Base-by-base conservation (phyloP, 2,888 invertebrate species). In the Chloroclystis v-ata region DNA sequence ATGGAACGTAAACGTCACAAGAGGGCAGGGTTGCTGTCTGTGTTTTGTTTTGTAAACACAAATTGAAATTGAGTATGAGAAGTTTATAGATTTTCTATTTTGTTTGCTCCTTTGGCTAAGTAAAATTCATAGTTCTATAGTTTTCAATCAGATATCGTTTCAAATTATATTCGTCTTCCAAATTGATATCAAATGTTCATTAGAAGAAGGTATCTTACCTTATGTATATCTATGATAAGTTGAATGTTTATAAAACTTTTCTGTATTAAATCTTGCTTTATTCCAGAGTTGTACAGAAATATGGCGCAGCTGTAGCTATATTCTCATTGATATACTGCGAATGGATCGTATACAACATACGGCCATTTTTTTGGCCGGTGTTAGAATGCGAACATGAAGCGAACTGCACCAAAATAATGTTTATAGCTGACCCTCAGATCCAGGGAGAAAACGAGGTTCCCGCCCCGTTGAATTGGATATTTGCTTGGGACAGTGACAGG, bases 381-480 rank as follows among this genome's bases (percentile, higher is more conserved):
- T 64, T 89, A 24, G 70, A 79, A 46, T 92, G 92, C 82, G 73
- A 64, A 59, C 46, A 58, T 4, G 49, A 67, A n/a, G 75, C 75
- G 26, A 41, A 57, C 45, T 93, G 93, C 59, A 90, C 91, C 4
- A 91, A 89, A 62, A 83, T 95, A 45, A 74, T 95, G 38, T 89
- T 94, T 40, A 92, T 96, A 41, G 96, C 97, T 4, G 98, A 98
- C 81, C 97, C 98, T 11, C 98, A 98, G 80, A 91, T 98, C 50
- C 91, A 97, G 59, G 98, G 98, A 0, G 92, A 95, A 58, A 79
- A 89, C 28, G 92, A 93, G 65, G 96, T 95, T 43, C 81, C 91
- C 2, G 87, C 90, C 43, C 89, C 90, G 37, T 84, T 94, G 26
- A 94, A 94, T 41, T 88, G 89, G 39, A 68, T 97, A 26, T 91